These are phyloP conservation scores for Electrophaes corylata DNA, from an alignment of 2,888 invertebrate genomes.

Conservation along the genomic window DNA sequence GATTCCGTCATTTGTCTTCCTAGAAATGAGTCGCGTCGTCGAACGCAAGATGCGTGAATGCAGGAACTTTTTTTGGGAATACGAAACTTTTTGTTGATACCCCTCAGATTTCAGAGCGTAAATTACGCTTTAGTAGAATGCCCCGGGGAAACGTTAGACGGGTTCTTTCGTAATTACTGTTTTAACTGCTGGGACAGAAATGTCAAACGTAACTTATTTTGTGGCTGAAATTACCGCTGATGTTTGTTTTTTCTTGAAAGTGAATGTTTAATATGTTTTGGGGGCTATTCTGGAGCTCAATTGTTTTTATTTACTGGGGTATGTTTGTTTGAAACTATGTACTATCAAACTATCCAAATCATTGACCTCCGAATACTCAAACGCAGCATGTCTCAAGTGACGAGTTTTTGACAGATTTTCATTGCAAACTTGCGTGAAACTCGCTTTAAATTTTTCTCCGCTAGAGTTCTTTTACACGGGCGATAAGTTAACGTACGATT, in stretches of 20 bases:
- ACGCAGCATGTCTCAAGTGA: too few species aligned
- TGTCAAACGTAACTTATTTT: slow-evolving; percentile 77
- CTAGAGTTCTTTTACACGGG: too few species aligned
- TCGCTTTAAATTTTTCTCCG: too few species aligned
- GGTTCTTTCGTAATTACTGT: slow-evolving; percentile 79
- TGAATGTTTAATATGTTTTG: slow-evolving; percentile 30
- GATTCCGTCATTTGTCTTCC: slow-evolving; percentile 83
- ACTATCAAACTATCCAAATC: too few species aligned
- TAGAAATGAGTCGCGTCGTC: slow-evolving; percentile 84
- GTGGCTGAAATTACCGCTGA: slow-evolving; percentile 60
- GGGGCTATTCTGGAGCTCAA: slow-evolving; percentile 40
- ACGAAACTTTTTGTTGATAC: slow-evolving; percentile 46
- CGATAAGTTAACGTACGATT: too few species aligned
- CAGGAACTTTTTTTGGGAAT: slow-evolving; percentile 45
- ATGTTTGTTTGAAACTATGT: background rate
- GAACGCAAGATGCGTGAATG: slow-evolving; percentile 80
- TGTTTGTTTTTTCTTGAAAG: slow-evolving; percentile 44
- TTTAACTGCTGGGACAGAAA: slow-evolving; percentile 79
- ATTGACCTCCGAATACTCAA: too few species aligned
- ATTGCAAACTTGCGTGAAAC: too few species aligned
- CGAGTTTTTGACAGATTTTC: too few species aligned
- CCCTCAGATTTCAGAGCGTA: slow-evolving; percentile 78
- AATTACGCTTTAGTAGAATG: slow-evolving; percentile 80
- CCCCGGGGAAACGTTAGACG: slow-evolving; percentile 81
- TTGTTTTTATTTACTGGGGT: slow-evolving; percentile 3